Evolutionary conservation across 2,888 invertebrate species (phyloP).

Genomic region (Scrobipalpa costella): DNA sequence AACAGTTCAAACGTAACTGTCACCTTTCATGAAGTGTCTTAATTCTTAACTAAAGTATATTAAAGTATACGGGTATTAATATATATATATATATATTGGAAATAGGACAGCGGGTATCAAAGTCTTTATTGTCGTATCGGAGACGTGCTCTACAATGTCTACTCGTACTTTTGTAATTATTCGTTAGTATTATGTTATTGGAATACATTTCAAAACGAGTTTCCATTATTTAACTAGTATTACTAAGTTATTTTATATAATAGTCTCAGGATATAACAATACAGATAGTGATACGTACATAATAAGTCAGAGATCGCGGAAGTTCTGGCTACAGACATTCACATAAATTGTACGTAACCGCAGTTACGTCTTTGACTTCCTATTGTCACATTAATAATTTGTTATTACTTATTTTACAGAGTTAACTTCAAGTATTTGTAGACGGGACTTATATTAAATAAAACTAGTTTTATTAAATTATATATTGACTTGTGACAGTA

Average conservation of each 20-base stretch:
- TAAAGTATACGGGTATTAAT: not conserved
- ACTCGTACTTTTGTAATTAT: not conserved
- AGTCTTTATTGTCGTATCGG: conserved; percentile 18
- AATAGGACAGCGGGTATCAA: not conserved
- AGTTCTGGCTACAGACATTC: not conserved
- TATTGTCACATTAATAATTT: conserved; percentile 46
- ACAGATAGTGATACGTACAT: conserved; percentile 28
- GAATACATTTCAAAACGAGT: not conserved
- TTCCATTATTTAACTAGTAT: conserved; percentile 1
- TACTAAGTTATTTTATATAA: not conserved
- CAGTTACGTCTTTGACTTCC: conserved; percentile 35
- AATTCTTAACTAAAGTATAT: conserved; percentile 3
- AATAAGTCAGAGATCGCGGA: not conserved
- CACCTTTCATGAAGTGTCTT: not conserved
- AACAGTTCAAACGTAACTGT: conserved; percentile 1
- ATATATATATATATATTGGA: not conserved
- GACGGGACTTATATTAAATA: conserved; percentile 47
- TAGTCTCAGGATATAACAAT: conserved; percentile 18
- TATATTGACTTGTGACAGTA: conserved; percentile 39
- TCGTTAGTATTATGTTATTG: not conserved
- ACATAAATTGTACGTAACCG: conserved; percentile 25
- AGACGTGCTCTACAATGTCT: not conserved
- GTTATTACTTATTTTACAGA: conserved; percentile 49
- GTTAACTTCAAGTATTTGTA: conserved; percentile 40
- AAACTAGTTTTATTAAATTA: conserved; percentile 51